These are phyloP conservation scores for Drosophila mercatorum DNA, from an alignment of 2,888 invertebrate genomes.

Conservation along the genomic window DNA sequence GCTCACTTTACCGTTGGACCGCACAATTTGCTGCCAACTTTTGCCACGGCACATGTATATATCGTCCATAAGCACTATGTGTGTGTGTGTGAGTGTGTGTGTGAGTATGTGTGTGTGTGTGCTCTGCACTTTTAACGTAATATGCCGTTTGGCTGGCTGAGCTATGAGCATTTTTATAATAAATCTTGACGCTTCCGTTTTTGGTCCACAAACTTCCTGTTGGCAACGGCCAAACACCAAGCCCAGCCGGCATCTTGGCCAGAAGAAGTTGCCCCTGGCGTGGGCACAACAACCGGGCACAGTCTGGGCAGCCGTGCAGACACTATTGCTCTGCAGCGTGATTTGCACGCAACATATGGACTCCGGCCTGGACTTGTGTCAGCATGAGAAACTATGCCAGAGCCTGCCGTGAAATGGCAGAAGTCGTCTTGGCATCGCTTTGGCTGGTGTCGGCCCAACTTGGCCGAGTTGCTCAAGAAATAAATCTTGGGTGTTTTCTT, in stretches of 20 bases:
- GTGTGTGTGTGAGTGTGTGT: conserved; percentile 14
- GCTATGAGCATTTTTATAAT: conserved; percentile 81
- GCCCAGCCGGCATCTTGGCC: conserved; percentile 57
- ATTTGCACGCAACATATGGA: conserved; percentile 81
- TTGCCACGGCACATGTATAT: conserved; percentile 33
- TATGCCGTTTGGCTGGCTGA: conserved; percentile 76
- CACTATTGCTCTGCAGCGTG: conserved; percentile 50
- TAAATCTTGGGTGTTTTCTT: conserved; percentile 74
- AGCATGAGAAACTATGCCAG: conserved; percentile 38
- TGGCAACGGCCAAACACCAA: conserved; percentile 56
- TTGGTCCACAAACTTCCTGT: conserved; percentile 81
- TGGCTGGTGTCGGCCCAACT: conserved; percentile 32
- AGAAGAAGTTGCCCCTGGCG: conserved; percentile 22
- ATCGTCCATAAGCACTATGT: background rate
- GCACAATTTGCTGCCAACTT: conserved; percentile 79
- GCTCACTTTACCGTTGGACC: conserved; percentile 78
- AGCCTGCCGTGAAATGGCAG: conserved; percentile 53
- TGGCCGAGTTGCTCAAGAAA: conserved; percentile 64
- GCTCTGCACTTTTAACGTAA: conserved; percentile 76
- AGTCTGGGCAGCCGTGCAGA: conserved; percentile 14
- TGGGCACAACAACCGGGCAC: conserved; percentile 14
- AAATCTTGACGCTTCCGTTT: conserved; percentile 80
- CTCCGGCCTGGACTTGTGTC: conserved; percentile 36
- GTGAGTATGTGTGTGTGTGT: conserved; percentile 23
- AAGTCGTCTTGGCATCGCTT: conserved; percentile 44